A percentile compares a stretch with the other conserved stretches of the same genome.
Evolutionary conservation across 1,140 invertebrate species (phyloP).

Genomic region (Venturia canescens): DNA sequence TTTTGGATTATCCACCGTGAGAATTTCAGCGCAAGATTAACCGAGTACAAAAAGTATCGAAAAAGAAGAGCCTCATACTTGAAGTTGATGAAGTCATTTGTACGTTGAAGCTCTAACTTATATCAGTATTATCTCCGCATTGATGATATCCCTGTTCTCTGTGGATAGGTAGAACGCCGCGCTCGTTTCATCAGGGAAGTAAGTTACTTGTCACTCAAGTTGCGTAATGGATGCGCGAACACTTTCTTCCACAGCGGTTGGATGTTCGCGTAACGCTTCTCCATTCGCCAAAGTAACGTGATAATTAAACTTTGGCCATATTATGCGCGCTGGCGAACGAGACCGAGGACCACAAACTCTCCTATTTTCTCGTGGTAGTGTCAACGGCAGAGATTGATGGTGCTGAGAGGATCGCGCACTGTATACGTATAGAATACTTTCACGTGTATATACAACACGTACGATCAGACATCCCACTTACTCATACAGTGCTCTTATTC

Average conservation of each 20-base stretch:
- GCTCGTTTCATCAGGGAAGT: slow-evolving; percentile 10
- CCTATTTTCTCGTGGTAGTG: slow-evolving; percentile 27
- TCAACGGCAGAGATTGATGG: slow-evolving; percentile 51
- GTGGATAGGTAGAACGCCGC: background rate
- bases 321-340: slow-evolving; percentile 58
- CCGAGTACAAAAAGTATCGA: background rate
- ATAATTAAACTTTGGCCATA: slow-evolving; percentile 76
- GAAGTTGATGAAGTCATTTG: background rate
- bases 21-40: background rate
- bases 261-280: slow-evolving; percentile 29
- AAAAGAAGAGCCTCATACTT: background rate
- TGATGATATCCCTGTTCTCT: background rate
- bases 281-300: slow-evolving; percentile 67
- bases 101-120: background rate
- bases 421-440: slow-evolving; percentile 6
- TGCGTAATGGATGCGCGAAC: slow-evolving; percentile 38
- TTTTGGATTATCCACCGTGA: background rate
- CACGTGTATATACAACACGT: slow-evolving; percentile 31
- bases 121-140: background rate
- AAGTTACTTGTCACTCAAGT: slow-evolving; percentile 27
- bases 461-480: slow-evolving; percentile 32
- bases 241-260: slow-evolving; percentile 6
- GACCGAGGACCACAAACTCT: slow-evolving; percentile 11
- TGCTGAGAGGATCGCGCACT: slow-evolving; percentile 16
- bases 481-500: background rate